These are phyloP conservation scores for Cheirogaleus major DNA, from an alignment of 2,797 vertebrate species.

Conservation along the genomic window DNA sequence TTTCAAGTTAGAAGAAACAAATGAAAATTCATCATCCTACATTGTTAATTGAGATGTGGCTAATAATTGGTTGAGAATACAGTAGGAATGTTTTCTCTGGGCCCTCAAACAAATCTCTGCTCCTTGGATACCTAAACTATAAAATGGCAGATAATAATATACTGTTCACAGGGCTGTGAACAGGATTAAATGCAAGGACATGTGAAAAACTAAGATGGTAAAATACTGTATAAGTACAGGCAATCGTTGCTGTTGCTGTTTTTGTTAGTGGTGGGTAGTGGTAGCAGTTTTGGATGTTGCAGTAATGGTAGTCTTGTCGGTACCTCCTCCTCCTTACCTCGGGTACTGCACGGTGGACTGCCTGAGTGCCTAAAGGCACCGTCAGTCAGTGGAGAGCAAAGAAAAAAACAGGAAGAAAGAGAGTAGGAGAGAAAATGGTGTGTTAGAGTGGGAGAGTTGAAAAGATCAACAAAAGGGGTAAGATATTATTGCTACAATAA, in stretches of 20 bases:
- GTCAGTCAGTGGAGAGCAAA: background rate
- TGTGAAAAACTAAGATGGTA: background rate
- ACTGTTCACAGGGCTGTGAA: background rate
- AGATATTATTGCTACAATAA: background rate
- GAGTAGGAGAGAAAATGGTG: background rate
- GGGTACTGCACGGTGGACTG: background rate
- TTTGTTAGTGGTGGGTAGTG: background rate
- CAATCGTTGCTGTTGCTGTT: background rate
- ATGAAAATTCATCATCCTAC: background rate
- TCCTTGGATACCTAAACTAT: background rate
- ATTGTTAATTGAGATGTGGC: background rate
- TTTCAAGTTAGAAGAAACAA: background rate
- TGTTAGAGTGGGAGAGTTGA: background rate
- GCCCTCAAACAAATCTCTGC: background rate
- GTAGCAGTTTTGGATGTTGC: background rate
- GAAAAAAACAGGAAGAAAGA: background rate
- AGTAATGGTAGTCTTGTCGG: background rate
- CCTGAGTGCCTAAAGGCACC: background rate
- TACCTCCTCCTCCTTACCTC: background rate
- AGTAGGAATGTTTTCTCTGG: background rate
- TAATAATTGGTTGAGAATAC: background rate
- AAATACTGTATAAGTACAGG: background rate
- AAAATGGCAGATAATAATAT: background rate
- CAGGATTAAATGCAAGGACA: background rate
- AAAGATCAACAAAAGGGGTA: background rate